phyloP scores from a whole-genome alignment of 2,113 vertebrate genomes.

The Notarius quadriscutis region DNA sequence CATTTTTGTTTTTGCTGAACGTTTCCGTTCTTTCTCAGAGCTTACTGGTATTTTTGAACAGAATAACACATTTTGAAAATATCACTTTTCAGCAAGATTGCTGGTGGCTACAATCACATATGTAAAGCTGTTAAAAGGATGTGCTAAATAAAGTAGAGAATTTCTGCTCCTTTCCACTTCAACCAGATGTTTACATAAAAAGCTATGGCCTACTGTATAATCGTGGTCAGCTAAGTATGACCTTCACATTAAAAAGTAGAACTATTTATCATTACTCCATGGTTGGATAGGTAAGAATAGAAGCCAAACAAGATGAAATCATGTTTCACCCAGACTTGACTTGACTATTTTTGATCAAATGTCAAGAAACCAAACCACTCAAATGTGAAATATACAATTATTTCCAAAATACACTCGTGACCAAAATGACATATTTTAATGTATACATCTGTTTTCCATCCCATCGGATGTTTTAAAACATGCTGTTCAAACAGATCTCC shows the following conservation, averaged over 20 bases:
- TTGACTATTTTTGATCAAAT: slow-evolving; percentile 62
- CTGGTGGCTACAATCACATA: slow-evolving; percentile 49
- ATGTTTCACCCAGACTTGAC: slow-evolving; percentile 61
- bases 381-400: slow-evolving; percentile 64
- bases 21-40: background rate
- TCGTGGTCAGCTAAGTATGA: slow-evolving; percentile 67
- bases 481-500: slow-evolving; percentile 7
- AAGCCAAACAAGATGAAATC: slow-evolving; percentile 67
- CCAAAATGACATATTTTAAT: slow-evolving; percentile 56
- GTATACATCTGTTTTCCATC: slow-evolving; percentile 37
- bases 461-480: slow-evolving; percentile 37
- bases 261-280: slow-evolving; percentile 68
- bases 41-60: slow-evolving; percentile 29
- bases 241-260: slow-evolving; percentile 67
- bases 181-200: slow-evolving; percentile 66
- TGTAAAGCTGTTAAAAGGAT: slow-evolving; percentile 56
- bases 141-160: slow-evolving; percentile 59
- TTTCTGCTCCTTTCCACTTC: slow-evolving; percentile 54
- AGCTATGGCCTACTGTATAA: slow-evolving; percentile 67
- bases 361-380: slow-evolving; percentile 58
- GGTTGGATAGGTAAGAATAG: slow-evolving; percentile 66
- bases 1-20: slow-evolving; percentile 17
- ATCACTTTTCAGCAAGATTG: slow-evolving; percentile 32
- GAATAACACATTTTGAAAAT: slow-evolving; percentile 28
- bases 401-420: slow-evolving; percentile 56